Evolutionary conservation across 2,888 invertebrate species (phyloP).

Genomic region (Stomorhina lunata): DNA sequence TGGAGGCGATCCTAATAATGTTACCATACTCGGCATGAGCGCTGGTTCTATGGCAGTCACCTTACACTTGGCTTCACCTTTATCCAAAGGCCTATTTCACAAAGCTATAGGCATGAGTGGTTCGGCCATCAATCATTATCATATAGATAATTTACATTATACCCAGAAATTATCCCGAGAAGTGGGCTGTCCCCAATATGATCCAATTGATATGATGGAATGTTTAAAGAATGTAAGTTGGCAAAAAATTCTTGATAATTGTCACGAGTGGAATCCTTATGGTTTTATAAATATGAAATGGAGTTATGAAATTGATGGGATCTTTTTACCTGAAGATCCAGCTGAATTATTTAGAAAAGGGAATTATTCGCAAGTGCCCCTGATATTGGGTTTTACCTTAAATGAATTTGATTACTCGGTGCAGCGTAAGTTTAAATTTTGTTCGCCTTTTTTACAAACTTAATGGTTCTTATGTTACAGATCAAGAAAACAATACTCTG

Average conservation of each 20-base stretch:
- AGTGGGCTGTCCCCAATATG: too few relatives aligned
- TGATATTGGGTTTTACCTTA: constrained; percentile 83
- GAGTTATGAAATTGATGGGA: too few relatives aligned
- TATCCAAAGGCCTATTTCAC: constrained; percentile 86
- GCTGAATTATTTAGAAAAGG: constrained; percentile 81
- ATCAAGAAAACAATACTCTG: constrained; percentile 67
- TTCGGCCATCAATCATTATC: constrained; percentile 81
- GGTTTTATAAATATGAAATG: constrained; percentile 71
- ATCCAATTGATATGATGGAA: constrained; percentile 81
- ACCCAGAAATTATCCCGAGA: too few relatives aligned
- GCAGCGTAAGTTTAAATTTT: constrained; percentile 76
- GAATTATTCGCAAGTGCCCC: constrained; percentile 82
- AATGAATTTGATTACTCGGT: constrained; percentile 81
- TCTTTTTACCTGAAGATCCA: constrained; percentile 83
- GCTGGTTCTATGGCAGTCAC: constrained; percentile 81
- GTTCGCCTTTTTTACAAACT: too few relatives aligned
- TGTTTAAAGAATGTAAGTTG: constrained; percentile 81
- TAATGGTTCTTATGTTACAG: constrained; percentile 46
- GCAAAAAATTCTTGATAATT: constrained; percentile 63
- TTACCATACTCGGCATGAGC: constrained; percentile 84
- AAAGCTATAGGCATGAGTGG: constrained; percentile 85
- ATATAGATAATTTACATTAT: constrained; percentile 80
- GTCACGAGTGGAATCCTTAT: constrained; percentile 71
- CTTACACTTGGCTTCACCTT: constrained; percentile 83
- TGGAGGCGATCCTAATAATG: constrained; percentile 84